Base-by-base conservation (phyloP, 2,888 invertebrate species). In the Lasioglossum marginatum region DNA sequence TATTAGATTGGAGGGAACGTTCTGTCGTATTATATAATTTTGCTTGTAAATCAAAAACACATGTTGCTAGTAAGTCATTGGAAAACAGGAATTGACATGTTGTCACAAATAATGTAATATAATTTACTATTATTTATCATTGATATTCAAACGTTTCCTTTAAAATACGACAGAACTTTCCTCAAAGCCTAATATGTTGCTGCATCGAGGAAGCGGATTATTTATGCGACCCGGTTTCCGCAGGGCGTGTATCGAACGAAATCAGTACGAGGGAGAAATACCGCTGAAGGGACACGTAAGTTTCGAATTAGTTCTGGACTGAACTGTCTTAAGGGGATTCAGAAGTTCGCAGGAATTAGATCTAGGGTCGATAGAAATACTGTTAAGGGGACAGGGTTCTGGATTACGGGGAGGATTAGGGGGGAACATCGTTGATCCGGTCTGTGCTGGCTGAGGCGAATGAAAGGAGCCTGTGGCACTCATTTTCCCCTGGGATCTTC, bases 291-390 rank as follows among this genome's bases (percentile, higher is more conserved):
- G 68, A 68, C 68, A 37, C 68, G 37, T 19, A 37, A 68, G 68
- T 68, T 68, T 68, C 37, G 68, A 37, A 68, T 68, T 68, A 68
- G 68, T 68, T 68, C 68, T 23, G 68, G 68, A 34, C 34, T 68
- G 37, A 68, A 68, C 23, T 19, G 23, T 68, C 68, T 68, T 68
- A 68, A 68, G 68, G 34, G 68, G 68, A 68, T 68, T 37, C 34
- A 37, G 68, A 68, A 68, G 68, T 68, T 68, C 37, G 31, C 66
- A 34, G 68, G 37, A 68, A 68, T 68, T 68, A 68, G 68, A 37
- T 68, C 68, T 19, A 23, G 34, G 68, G 37, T 68, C 34, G 37
- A 68, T 68, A 37, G 68, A 68, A 68, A 68, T 37, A 37, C 68
- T 23, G 71, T 71, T 71, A 71, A 68, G 37, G 68, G 37, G 23